A percentile compares a stretch with the other conserved stretches of the same genome.
These are phyloP conservation scores for Ophiodon elongatus DNA, from an alignment of 2,113 vertebrate species.

Conservation along the genomic window DNA sequence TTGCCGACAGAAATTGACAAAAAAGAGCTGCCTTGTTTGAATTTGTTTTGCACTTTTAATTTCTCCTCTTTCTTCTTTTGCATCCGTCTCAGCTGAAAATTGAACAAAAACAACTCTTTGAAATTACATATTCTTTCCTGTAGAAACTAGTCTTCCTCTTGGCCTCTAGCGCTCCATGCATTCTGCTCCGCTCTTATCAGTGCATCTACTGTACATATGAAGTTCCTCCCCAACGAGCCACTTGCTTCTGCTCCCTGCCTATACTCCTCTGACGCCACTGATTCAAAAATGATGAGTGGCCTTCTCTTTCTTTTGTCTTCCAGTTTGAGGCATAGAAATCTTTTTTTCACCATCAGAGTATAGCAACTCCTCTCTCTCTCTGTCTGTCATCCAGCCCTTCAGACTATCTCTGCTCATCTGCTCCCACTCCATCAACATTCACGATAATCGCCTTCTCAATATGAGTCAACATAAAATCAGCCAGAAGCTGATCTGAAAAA, in stretches of 20 bases:
- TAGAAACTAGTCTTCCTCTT: not conserved
- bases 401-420: not conserved
- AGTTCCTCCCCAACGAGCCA: not conserved
- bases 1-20: conserved; percentile 22
- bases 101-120: not conserved
- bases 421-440: conserved; percentile 5
- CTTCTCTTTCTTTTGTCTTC: not conserved
- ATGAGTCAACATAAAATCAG: not conserved
- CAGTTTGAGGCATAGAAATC: not conserved
- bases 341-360: no score
- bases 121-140: not conserved
- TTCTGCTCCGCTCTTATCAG: not conserved
- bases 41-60: conserved; percentile 10
- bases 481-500: not conserved
- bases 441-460: not conserved
- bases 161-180: not conserved
- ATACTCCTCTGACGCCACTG: not conserved
- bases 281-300: no score
- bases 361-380: not conserved
- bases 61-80: not conserved
- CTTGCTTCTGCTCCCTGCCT: no score
- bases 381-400: not conserved
- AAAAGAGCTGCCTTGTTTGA: conserved; percentile 12
- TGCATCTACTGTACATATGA: not conserved
- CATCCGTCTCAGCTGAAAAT: conserved; percentile 1